Evolutionary conservation across 2,113 vertebrate species (phyloP), one percentile per base, ranked within the genome.

Genomic region (Pollachius pollachius): DNA sequence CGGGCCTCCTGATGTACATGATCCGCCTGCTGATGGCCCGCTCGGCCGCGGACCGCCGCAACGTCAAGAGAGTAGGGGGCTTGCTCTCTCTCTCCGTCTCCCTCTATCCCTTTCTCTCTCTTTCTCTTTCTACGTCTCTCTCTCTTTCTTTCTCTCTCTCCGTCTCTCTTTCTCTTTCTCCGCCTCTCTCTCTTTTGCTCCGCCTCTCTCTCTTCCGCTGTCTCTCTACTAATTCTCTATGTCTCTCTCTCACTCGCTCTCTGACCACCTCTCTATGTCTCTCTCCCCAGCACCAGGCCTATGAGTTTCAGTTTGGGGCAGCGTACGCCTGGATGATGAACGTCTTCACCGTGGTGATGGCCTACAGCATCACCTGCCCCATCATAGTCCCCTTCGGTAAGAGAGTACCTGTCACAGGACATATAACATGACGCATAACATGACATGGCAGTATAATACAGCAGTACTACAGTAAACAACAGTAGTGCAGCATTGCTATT

Each of bases 241-340:
- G 30, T 30, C 30, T 30, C 30, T 34, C 30, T 34, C 30, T 34
- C 2, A 5, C 30, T 34, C 30, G 3, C 30, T 34, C 30, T 34
- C 30, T 34, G 1, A 23, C 30, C 1, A 30, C 30, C 4, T 34
- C 30, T 34, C 30, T 34, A 34, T 34, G 30, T 4, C 30, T 34
- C 30, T 34, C 41, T 15, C 71, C 58, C 25, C 21, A 99, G 97
- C 96, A 98, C 74, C 97, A 99, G 86, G 97, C 96, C 74, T 99
- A 98, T 0, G 96, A 99, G 92, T 99, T 99, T 87, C 97, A 98
- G 92, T 99, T 99, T 1, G 97, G 97, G 16, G 96, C 95, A 3
- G 97, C 97, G 60, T 99, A 99, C 0, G 97, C 96, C 62, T 99
- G 97, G 97, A 98, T 98, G 94, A 99, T 99, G 97, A 97, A 94